phyloP scores from a whole-genome alignment of 1,140 invertebrate species.

The Papilio machaon region DNA sequence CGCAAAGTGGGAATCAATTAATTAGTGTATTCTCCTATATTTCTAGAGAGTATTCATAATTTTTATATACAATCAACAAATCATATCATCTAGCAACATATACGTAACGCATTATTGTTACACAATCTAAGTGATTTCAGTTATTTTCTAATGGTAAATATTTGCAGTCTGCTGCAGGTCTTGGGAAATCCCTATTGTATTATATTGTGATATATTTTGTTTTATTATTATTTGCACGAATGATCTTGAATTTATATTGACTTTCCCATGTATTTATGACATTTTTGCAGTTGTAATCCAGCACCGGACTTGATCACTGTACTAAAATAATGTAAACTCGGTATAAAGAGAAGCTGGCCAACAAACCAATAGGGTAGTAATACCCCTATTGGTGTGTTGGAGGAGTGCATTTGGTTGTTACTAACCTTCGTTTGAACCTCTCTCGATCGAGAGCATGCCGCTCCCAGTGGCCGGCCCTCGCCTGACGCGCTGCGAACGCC shows the following conservation, averaged over 20 bases:
- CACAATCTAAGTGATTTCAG: neutral
- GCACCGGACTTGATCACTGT: too few species aligned
- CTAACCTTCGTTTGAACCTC: slow-evolving; percentile 70
- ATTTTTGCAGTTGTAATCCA: too few species aligned
- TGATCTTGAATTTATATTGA: too few species aligned
- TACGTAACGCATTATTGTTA: neutral
- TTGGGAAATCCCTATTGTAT: neutral
- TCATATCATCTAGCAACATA: neutral
- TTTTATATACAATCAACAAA: neutral
- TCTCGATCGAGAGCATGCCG: slow-evolving; percentile 65
- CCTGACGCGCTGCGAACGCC: slow-evolving; percentile 73
- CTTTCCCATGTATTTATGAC: too few species aligned
- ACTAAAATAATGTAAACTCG: neutral
- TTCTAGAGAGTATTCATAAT: too few species aligned
- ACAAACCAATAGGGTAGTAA: neutral
- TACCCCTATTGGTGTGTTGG: neutral
- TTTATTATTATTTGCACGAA: neutral
- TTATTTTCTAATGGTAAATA: neutral
- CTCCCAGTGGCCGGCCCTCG: slow-evolving; percentile 74
- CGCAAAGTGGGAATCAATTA: too few species aligned
- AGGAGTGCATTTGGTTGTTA: neutral
- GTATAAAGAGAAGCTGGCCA: neutral
- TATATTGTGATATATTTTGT: neutral
- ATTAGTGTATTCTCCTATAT: too few species aligned
- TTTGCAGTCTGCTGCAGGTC: neutral